These are phyloP conservation scores for Conops quadrifasciatus DNA, from an alignment of 2,888 invertebrate genomes.

Conservation along the genomic window DNA sequence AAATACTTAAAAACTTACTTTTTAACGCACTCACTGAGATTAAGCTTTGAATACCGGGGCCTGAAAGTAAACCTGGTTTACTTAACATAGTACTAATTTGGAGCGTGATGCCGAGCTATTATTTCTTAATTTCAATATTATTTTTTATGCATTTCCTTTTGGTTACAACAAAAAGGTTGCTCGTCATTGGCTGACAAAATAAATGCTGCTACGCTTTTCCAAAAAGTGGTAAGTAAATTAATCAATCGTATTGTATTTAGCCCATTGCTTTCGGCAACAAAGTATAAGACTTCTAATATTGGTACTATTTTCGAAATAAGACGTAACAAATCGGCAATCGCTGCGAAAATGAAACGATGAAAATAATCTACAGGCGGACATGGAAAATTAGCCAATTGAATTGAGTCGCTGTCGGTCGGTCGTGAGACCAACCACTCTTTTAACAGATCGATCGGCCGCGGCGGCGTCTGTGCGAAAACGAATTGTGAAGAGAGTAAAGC, in stretches of 20 bases:
- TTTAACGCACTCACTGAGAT: too few species aligned
- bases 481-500: neutral
- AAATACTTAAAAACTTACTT: too few species aligned
- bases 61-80: too few species aligned
- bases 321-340: neutral
- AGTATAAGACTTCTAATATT: too few species aligned
- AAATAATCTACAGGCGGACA: constrained; percentile 27
- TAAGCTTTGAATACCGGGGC: too few species aligned
- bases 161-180: too few species aligned
- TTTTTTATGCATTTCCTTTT: too few species aligned
- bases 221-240: constrained; percentile 23
- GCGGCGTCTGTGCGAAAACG: neutral
- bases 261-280: too few species aligned
- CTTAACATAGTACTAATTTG: too few species aligned
- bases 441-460: neutral
- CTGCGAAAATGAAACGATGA: neutral
- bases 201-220: constrained; percentile 1
- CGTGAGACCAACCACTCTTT: neutral
- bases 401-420: constrained; percentile 7
- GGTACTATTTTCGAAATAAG: neutral
- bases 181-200: neutral
- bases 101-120: too few species aligned
- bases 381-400: constrained; percentile 24
- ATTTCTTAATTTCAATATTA: too few species aligned
- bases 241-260: neutral